A percentile compares a stretch with the other conserved stretches of the same genome.
Evolutionary conservation across 2,888 invertebrate species (phyloP).

Genomic region (Agapostemon virescens): DNA sequence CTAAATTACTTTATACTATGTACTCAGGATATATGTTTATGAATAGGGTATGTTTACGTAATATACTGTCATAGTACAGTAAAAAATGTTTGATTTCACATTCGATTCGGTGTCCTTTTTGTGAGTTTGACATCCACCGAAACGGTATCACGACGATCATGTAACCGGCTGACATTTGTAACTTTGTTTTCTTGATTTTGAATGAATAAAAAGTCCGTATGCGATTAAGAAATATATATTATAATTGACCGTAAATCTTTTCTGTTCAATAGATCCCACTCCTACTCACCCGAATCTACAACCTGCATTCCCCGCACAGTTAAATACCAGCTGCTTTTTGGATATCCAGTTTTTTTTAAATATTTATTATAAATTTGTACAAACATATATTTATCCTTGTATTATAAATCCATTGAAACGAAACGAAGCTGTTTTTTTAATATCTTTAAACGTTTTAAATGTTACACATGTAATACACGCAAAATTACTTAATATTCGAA

Average conservation of each 20-base stretch:
- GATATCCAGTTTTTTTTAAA: slow-evolving; percentile 18
- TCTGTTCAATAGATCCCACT: slow-evolving; percentile 47
- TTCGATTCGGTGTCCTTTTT: slow-evolving; percentile 14
- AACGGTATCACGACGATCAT: slow-evolving; percentile 51
- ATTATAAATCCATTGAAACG: slow-evolving; percentile 40
- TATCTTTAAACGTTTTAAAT: slow-evolving; percentile 17
- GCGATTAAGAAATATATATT: slow-evolving; percentile 50
- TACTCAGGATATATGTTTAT: slow-evolving; percentile 3
- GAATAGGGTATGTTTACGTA: neutral
- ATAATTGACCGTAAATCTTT: slow-evolving; percentile 32
- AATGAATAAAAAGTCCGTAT: slow-evolving; percentile 73
- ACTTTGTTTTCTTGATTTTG: slow-evolving; percentile 69
- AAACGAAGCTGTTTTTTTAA: slow-evolving; percentile 23
- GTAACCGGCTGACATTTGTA: slow-evolving; percentile 66
- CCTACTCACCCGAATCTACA: slow-evolving; percentile 40
- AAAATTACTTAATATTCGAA: slow-evolving; percentile 7
- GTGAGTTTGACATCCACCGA: slow-evolving; percentile 48
- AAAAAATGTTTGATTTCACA: slow-evolving; percentile 8
- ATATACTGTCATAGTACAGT: slow-evolving; percentile 8
- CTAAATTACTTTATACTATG: slow-evolving; percentile 12
- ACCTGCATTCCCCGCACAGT: slow-evolving; percentile 35
- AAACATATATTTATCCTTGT: slow-evolving; percentile 28
- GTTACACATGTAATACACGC: neutral
- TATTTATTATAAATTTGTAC: slow-evolving; percentile 14
- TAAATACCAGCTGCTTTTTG: slow-evolving; percentile 32